Base-by-base conservation (phyloP, 2,888 invertebrate genomes). In the Poecilobothrus nobilitatus region DNA sequence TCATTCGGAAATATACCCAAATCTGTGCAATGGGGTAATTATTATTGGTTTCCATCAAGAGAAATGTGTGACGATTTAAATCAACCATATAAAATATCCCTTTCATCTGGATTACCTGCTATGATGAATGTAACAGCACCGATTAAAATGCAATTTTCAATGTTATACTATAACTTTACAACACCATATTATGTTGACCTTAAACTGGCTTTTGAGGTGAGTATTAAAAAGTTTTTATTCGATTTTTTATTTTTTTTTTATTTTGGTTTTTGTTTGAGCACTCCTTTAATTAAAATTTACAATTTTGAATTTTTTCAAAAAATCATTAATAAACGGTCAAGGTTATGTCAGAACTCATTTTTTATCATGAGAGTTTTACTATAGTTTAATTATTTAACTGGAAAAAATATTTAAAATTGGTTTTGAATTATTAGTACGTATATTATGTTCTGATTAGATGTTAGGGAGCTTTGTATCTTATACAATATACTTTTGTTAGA, bases 11-110 rank as follows among this genome's bases (percentile, higher is more conserved):
- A 70, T 15, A 69, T 74, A 0, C 76, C 78, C 3, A 71, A 71
- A 67, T 73, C 75, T 37, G 75, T 78, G 67, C 73, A 68, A 15
- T 78, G 77, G 77, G 78, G 78, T 12, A 77, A 77, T 68, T 75
- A 76, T 65, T 75, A 74, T 68, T 78, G 78, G 78, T 78, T 77
- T 70, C 68, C 74, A 6, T 68, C 76, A 4, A 75, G 73, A 20
- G 74, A 75, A 67, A 70, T 75, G 12, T 78, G 78, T 68, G 69
- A 75, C 53, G 77, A 77, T 33, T 71, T 78, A 0, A 76, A 77
- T 68, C 66, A 68, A 4, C 78, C 78, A 1, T 76, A 71, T 44
- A 70, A 68, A 37, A 77, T 78, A 18, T 75, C 74, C 10, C 71
- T 78, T 22, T 76, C 76, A 34, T 27, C 72, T 1, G 69, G 68